Evolutionary conservation across 2,113 vertebrate species (phyloP), one percentile per base, ranked within the genome.

Genomic region (Rhynchomys soricoides): DNA sequence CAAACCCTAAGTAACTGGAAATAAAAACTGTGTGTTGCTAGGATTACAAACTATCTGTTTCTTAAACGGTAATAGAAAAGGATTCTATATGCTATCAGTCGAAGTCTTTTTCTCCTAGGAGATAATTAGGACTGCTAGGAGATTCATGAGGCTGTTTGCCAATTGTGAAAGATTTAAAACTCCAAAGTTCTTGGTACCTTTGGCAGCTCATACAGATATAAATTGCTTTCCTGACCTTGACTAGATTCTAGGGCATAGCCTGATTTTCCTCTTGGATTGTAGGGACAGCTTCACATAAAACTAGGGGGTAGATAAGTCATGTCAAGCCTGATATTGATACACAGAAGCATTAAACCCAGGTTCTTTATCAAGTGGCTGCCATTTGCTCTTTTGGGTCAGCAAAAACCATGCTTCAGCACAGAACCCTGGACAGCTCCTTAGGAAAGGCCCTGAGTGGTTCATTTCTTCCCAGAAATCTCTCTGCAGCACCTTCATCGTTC

Each of bases 101-200:
- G 3, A 94, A 93, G 68, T 3, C 59, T 88, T 6, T 97, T 52
- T 88, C 88, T 96, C 95, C 50, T 26, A 55, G 71, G 81, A 74
- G 59, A 68, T 86, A 96, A 48, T 31, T 91, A 92, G 82, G 92
- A 95, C 83, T 91, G 26, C 40, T 45, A 34, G 66, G 59, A 93
- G 90, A 83, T 82, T 71, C 71, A 70, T 68, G 11, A 24, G 64
- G 9, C 3, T 81, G 43, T 29, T 17, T 86, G 75, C 59, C 93
- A 93, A 45, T 34, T 95, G 50, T 95, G 87, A 94, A 57, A 85
- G 87, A 74, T 79, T 93, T 95, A 74, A 74, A 93, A 74, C 52
- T 88, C 31, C 40, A 66, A 86, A 92, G 64, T 82, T 93, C 75
- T 26, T n/a, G 2, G 81, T 96, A 62, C 19, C 57, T 17, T 91